Base-by-base conservation (phyloP, 2,888 invertebrate species). In the Kryphioiulus occultus region DNA sequence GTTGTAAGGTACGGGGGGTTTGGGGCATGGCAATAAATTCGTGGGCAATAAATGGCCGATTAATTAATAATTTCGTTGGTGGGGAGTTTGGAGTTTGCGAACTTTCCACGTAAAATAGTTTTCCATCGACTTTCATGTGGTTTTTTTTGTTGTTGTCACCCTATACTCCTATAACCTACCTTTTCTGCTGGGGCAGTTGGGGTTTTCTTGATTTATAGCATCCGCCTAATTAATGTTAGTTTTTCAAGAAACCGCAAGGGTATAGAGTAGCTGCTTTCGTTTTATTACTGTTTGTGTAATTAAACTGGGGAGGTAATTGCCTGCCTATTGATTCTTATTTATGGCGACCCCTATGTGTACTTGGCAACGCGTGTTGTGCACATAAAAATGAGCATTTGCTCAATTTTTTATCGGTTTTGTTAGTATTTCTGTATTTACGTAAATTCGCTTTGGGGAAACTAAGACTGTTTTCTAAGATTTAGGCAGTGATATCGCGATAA, bases 281-380 rank as follows among this genome's bases (percentile, higher is more conserved):
- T 68, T 68, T 68, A 68, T 68, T 68, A 68, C 68, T 68, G 68
- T 68, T 68, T 68, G 68, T 68, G 68, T 68, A 68, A 68, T 68
- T 68, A 68, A 68, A 68, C 68, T 68, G 68, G 68, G n/a, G 68
- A 68, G 68, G 68, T 68, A 68, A 68, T 68, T 68, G 68, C 26
- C 68, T 68, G 68, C 26, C 68, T 68, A 68, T 68, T 68, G 68
- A 68, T 68, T 68, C 26, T 68, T 68, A 68, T 68, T 68, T 68
- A 68, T 68, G 26, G 68, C 68, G 26, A 12, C 26, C 26, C 10
- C 12, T 68, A 26, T 26, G 44, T 15, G 53, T 3, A n/a, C 53
- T 53, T 7, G 53, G 3, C n/a, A n/a, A 0, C 5, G 26, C 26
- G 12, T 26, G 68, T 26, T 68, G 68, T 68, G 68, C 26, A 2